These are phyloP conservation scores for Gallinago stenura DNA, from an alignment of 2,797 vertebrate species.

Conservation along the genomic window DNA sequence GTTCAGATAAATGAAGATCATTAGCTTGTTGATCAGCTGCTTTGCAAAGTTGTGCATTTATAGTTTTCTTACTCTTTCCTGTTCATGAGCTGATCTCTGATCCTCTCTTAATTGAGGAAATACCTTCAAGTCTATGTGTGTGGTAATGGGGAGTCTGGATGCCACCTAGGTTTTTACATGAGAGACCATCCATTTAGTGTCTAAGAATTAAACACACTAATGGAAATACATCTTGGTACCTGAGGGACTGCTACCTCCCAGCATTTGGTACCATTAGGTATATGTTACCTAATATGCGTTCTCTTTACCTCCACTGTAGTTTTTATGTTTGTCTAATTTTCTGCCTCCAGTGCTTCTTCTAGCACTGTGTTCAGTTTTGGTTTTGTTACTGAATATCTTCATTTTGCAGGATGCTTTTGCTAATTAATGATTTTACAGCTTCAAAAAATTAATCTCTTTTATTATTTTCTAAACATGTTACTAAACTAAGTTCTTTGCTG, in stretches of 20 bases:
- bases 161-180: neutral
- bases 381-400: constrained; percentile 1
- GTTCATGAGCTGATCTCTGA: neutral
- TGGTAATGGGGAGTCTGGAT: neutral
- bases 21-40: neutral
- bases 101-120: neutral
- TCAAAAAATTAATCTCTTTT: constrained; percentile 20
- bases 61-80: neutral
- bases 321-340: constrained; percentile 1
- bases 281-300: neutral
- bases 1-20: neutral
- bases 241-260: neutral
- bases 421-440: neutral
- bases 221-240: neutral
- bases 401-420: constrained; percentile 11
- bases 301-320: neutral
- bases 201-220: neutral
- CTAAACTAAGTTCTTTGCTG: neutral
- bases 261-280: neutral
- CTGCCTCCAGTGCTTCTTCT: neutral
- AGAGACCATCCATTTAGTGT: neutral
- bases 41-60: neutral
- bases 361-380: neutral
- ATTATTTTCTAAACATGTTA: constrained; percentile 10
- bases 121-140: neutral